Conservation (phyloP, 2,113 vertebrate genomes). For the Chiloscyllium plagiosum region DNA sequence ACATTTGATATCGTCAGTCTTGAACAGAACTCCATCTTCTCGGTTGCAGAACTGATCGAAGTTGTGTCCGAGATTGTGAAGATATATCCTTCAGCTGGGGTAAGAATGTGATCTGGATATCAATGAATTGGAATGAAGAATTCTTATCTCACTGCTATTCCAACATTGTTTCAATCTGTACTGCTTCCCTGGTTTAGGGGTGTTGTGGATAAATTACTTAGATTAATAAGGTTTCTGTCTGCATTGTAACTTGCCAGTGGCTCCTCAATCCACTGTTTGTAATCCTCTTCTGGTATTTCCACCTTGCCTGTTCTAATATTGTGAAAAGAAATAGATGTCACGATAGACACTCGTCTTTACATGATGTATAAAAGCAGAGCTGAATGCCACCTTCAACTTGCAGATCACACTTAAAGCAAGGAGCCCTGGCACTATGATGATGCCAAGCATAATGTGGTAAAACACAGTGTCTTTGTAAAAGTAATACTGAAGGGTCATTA, state of each 20-base stretch:
- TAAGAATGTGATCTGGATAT: not conserved
- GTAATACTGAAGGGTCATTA: not conserved
- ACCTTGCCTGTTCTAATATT: not conserved
- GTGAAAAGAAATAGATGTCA: not conserved
- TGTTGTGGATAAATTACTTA: not conserved
- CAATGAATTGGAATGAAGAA: not conserved
- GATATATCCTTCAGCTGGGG: not conserved
- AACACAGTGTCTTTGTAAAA: not conserved
- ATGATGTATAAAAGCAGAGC: not conserved
- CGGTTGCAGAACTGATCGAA: conserved; percentile 10
- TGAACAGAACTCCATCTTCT: not conserved
- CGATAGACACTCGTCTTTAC: not conserved
- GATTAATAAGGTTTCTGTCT: not conserved
- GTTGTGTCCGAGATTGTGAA: conserved; percentile 14
- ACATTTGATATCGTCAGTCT: not conserved
- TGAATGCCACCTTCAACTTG: not conserved
- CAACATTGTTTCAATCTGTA: not conserved
- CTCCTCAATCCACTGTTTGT: not conserved
- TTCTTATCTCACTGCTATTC: not conserved
- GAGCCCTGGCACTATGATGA: not conserved
- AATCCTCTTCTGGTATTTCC: not conserved
- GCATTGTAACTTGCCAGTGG: not conserved
- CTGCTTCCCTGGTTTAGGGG: not conserved
- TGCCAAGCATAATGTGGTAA: not conserved
- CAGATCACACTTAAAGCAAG: not conserved